A percentile compares a stretch with the other conserved stretches of the same genome.
Conservation (phyloP, 2,888 invertebrate species). For the Cheilosia vernalis region DNA sequence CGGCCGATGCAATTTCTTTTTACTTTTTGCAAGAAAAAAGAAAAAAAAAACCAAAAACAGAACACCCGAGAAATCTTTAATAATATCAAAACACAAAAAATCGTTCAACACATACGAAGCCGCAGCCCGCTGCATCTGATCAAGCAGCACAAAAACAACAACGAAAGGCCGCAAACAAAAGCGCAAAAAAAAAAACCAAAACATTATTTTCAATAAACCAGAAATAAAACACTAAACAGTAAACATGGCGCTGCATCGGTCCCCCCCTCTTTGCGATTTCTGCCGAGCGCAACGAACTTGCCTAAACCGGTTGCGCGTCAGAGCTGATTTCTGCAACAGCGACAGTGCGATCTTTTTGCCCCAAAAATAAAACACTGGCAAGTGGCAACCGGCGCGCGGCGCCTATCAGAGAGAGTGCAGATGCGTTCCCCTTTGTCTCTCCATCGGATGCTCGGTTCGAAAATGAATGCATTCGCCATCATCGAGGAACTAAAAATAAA, state of each 20-base stretch:
- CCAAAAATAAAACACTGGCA: constrained; percentile 48
- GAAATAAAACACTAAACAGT: constrained; percentile 64
- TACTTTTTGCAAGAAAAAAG: constrained; percentile 60
- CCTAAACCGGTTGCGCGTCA: constrained; percentile 68
- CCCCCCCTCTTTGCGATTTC: neutral
- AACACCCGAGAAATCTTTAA: constrained; percentile 72
- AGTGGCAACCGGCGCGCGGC: constrained; percentile 14
- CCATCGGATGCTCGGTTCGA: neutral
- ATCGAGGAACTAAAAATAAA: constrained; percentile 45
- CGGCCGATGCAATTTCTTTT: constrained; percentile 72
- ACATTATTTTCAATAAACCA: constrained; percentile 74
- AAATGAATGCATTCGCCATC: neutral
- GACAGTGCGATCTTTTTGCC: constrained; percentile 52
- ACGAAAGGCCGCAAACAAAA: constrained; percentile 38
- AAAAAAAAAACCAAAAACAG: constrained; percentile 25
- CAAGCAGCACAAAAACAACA: constrained; percentile 40
- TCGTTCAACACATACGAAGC: constrained; percentile 7
- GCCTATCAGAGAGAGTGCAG: constrained; percentile 5
- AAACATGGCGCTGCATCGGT: constrained; percentile 17
- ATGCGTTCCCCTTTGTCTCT: neutral
- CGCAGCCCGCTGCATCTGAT: constrained; percentile 41
- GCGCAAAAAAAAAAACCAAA: constrained; percentile 56
- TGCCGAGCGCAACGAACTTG: constrained; percentile 54
- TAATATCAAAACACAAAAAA: constrained; percentile 63
- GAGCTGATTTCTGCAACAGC: constrained; percentile 59